Evolutionary conservation across 1,140 invertebrate genomes (phyloP).

Genomic region (Pararge aegeria): DNA sequence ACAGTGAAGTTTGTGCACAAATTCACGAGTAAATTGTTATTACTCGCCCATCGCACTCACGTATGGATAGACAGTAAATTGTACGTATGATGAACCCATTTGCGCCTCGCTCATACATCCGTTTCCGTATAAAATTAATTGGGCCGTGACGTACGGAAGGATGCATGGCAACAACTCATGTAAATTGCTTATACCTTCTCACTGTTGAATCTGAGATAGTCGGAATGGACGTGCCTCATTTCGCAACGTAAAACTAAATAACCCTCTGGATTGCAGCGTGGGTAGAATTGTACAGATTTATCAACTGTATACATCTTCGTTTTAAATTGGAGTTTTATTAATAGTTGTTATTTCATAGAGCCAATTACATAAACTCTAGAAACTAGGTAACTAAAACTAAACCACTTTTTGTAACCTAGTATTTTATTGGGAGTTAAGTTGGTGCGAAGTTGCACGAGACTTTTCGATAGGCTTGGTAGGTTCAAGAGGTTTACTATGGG

Average conservation of each 20-base stretch:
- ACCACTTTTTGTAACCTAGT: too few relatives aligned
- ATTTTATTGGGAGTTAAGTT: too few relatives aligned
- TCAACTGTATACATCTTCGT: conserved; percentile 11
- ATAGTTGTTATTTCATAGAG: conserved; percentile 5
- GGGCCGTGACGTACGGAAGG: conserved; percentile 70
- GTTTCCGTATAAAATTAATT: conserved; percentile 76
- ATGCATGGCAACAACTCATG: conserved; percentile 70
- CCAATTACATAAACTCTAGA: neutral
- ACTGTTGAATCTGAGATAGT: conserved; percentile 37
- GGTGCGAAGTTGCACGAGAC: too few relatives aligned
- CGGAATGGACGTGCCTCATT: conserved; percentile 37
- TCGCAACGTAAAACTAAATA: conserved; percentile 31
- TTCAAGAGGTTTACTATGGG: too few relatives aligned
- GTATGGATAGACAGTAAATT: conserved; percentile 41
- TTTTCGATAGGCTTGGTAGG: too few relatives aligned
- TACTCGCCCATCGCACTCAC: conserved; percentile 14
- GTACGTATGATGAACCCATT: conserved; percentile 61
- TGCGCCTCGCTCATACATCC: conserved; percentile 65
- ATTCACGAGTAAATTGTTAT: conserved; percentile 11
- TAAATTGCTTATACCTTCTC: conserved; percentile 60
- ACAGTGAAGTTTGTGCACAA: conserved; percentile 5
- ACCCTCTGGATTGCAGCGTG: conserved; percentile 20
- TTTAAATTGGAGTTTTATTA: conserved; percentile 14
- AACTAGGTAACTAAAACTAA: neutral
- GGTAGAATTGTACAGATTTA: conserved; percentile 14